Conservation (phyloP, 2,113 vertebrate genomes). For the Albula glossodonta region DNA sequence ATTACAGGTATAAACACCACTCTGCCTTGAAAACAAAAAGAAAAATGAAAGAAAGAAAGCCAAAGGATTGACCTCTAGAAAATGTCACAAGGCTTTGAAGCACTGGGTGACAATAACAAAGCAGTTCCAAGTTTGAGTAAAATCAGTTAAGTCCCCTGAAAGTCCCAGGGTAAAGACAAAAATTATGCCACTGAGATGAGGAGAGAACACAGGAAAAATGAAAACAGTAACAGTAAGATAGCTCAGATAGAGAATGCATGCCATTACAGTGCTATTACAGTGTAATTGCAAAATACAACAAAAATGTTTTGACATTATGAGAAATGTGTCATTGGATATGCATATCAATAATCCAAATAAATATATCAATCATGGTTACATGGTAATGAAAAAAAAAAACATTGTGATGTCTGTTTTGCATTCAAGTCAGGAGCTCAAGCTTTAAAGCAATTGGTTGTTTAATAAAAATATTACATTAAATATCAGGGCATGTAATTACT, state of each 20-base stretch:
- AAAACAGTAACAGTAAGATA: too few species aligned
- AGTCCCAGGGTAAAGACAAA: neutral
- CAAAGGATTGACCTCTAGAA: constrained; percentile 56
- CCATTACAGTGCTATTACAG: neutral
- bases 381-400: too few species aligned
- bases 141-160: constrained; percentile 39
- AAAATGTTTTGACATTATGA: too few species aligned
- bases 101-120: constrained; percentile 60
- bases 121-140: constrained; percentile 40
- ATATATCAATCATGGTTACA: too few species aligned
- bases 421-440: too few species aligned
- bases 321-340: too few species aligned
- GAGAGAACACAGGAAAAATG: neutral
- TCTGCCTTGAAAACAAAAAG: constrained; percentile 28
- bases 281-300: neutral
- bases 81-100: constrained; percentile 68
- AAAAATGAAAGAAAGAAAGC: constrained; percentile 49
- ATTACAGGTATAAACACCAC: constrained; percentile 61
- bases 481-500: too few species aligned
- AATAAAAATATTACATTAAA: too few species aligned
- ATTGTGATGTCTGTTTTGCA: too few species aligned
- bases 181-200: neutral
- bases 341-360: too few species aligned
- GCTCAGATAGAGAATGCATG: too few species aligned
- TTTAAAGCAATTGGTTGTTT: too few species aligned